Conservation (phyloP, 1,140 invertebrate species). For the Lamellibrachia luymesi region DNA sequence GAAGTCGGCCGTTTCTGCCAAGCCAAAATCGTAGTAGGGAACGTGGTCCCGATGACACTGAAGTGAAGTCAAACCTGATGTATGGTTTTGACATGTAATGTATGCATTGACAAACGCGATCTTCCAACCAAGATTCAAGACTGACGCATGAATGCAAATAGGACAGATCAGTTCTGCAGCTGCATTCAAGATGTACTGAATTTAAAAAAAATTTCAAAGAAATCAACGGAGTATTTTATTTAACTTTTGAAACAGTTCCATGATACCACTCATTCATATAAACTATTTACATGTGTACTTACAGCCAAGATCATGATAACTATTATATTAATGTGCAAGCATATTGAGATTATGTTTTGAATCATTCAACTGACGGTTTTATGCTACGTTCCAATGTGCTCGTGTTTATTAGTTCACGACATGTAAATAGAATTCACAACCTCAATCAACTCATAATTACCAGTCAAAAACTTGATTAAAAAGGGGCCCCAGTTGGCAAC, state of each 20-base stretch:
- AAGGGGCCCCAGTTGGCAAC: too few relatives aligned
- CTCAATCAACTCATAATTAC: too few relatives aligned
- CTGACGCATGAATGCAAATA: background rate
- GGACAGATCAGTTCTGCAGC: background rate
- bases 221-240: background rate
- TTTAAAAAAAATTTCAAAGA: background rate
- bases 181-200: background rate
- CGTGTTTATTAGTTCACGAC: too few relatives aligned
- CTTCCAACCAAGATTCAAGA: background rate
- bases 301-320: background rate
- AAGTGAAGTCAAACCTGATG: background rate
- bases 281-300: background rate
- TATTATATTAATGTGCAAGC: background rate
- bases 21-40: background rate
- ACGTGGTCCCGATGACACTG: background rate
- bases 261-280: background rate
- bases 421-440: too few relatives aligned
- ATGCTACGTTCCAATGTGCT: too few relatives aligned
- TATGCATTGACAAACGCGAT: background rate
- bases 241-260: background rate
- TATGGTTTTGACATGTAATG: too few relatives aligned
- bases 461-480: too few relatives aligned
- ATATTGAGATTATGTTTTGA: too few relatives aligned
- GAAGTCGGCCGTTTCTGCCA: slow-evolving; percentile 5
- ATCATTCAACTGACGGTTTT: too few relatives aligned